phyloP scores from a whole-genome alignment of 2,113 vertebrate genomes.

The Anarrhichthys ocellatus region DNA sequence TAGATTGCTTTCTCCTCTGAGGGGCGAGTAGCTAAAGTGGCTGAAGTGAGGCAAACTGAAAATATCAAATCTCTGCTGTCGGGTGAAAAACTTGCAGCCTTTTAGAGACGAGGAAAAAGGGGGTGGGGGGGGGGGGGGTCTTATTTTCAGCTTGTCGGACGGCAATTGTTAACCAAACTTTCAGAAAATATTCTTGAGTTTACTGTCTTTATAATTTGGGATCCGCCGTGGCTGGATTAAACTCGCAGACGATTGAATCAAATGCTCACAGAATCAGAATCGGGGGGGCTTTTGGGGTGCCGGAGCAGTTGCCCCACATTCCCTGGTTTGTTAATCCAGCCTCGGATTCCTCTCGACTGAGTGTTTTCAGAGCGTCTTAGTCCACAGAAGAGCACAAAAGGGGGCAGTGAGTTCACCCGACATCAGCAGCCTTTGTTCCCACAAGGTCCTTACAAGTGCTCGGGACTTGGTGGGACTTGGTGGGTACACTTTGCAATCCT shows the following conservation, averaged over 20 bases:
- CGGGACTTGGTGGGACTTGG: conserved; percentile 6
- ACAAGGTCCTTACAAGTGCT: not conserved
- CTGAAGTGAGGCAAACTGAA: conserved; percentile 6
- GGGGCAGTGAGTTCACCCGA: conserved; percentile 11
- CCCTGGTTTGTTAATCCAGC: not conserved
- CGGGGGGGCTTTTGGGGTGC: not conserved
- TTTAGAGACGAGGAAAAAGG: not conserved
- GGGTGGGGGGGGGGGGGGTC: too few relatives aligned
- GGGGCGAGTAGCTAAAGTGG: conserved; percentile 15
- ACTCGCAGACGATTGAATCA: conserved; percentile 1
- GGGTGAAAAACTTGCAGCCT: conserved; percentile 32
- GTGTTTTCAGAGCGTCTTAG: not conserved
- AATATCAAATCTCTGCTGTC: conserved; percentile 24
- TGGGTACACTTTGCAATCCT: conserved; percentile 16
- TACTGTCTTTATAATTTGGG: not conserved
- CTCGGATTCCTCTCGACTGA: not conserved
- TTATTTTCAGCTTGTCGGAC: too few relatives aligned
- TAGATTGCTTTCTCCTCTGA: conserved; percentile 23
- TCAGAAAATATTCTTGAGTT: not conserved
- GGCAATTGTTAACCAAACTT: not conserved
- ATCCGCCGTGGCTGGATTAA: not conserved
- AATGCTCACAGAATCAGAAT: not conserved
- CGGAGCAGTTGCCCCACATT: not conserved
- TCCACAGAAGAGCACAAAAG: conserved; percentile 25
- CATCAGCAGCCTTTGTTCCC: conserved; percentile 2